These are phyloP conservation scores for Percina caprodes DNA, from an alignment of 2,113 vertebrate species.

Conservation along the genomic window DNA sequence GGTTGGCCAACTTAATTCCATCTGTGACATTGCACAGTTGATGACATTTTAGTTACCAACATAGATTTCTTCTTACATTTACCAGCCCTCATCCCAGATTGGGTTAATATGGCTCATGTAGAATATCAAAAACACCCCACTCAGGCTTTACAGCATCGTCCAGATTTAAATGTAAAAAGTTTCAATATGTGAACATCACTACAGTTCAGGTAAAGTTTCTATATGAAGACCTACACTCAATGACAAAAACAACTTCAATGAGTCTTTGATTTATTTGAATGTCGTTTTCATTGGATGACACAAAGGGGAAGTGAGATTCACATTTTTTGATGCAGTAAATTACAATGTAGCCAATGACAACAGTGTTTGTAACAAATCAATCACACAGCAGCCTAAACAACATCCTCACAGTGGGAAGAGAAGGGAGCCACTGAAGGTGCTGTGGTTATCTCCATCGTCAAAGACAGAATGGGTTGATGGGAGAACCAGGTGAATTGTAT, in stretches of 20 bases:
- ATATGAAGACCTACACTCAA: neutral
- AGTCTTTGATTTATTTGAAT: neutral
- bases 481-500: slow-evolving; percentile 15
- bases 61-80: neutral
- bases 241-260: neutral
- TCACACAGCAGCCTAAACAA: neutral
- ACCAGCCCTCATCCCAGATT: neutral
- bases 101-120: neutral
- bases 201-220: neutral
- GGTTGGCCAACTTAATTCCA: neutral
- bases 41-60: neutral
- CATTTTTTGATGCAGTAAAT: neutral
- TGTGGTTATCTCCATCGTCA: neutral
- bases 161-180: neutral
- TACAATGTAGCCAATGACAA: neutral
- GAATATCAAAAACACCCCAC: neutral
- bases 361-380: neutral
- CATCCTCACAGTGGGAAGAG: slow-evolving; percentile 24
- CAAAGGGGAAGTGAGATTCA: neutral
- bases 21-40: neutral
- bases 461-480: neutral
- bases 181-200: neutral
- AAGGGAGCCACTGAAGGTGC: slow-evolving; percentile 32
- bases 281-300: neutral
- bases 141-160: neutral